Conservation (phyloP, 1,140 invertebrate species). For the Sarcophaga bullata region DNA sequence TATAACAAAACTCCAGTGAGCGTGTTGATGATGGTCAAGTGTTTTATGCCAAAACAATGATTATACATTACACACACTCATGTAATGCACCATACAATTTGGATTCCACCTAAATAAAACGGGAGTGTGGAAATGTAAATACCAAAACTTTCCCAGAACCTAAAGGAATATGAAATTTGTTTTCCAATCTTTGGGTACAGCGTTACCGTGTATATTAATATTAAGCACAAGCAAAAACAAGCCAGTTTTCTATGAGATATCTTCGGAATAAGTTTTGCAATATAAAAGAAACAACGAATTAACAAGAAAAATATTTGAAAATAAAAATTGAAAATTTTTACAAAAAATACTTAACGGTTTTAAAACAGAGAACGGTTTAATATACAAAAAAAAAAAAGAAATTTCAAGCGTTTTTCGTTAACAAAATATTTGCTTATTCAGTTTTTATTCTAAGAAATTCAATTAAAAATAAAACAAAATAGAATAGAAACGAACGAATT, state of each 20-base stretch:
- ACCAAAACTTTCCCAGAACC: no score
- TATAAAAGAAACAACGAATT: conserved; percentile 1
- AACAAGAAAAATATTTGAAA: conserved; percentile 25
- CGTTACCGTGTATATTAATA: conserved; percentile 40
- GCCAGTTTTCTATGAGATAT: conserved; percentile 48
- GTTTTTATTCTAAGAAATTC: conserved; percentile 34
- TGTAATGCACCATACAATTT: no score
- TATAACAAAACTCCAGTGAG: no score
- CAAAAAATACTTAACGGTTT: not conserved
- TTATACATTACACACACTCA: no score
- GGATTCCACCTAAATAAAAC: no score
- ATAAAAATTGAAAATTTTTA: conserved; percentile 14
- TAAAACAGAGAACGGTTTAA: not conserved
- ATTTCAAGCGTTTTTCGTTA: conserved; percentile 23
- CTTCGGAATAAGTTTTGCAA: conserved; percentile 44
- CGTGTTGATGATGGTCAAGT: no score
- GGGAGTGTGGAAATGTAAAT: no score
- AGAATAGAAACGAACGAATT: conserved; percentile 33
- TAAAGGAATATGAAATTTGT: not conserved
- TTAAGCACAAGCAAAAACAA: conserved; percentile 22
- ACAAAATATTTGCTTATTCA: conserved; percentile 43
- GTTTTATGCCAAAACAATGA: no score
- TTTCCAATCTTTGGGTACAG: not conserved
- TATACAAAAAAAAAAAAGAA: not conserved
- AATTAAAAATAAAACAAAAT: conserved; percentile 33